A percentile compares a stretch with the other conserved stretches of the same genome.
Evolutionary conservation across 1,140 invertebrate species (phyloP).

Genomic region (Ceratoteleas bidentatus): DNA sequence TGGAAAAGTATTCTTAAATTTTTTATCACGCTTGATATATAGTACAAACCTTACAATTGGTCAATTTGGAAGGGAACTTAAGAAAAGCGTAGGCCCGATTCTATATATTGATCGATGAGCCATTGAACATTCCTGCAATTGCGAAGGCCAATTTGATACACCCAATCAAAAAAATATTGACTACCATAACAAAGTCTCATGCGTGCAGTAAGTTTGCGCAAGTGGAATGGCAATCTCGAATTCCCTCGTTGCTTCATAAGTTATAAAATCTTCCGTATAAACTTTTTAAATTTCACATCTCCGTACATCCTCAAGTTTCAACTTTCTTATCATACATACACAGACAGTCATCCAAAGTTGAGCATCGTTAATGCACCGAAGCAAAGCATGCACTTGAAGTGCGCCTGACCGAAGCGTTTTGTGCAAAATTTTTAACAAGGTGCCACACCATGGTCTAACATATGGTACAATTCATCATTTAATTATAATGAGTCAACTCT

Average conservation of each 20-base stretch:
- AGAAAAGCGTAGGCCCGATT: too few species aligned
- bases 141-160: neutral
- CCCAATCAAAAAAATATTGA: slow-evolving; percentile 13
- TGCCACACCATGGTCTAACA: too few species aligned
- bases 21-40: too few species aligned
- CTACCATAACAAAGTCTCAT: slow-evolving; percentile 3
- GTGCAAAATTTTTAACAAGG: slow-evolving; percentile 18
- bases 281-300: slow-evolving; percentile 34
- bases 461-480: too few species aligned
- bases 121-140: too few species aligned
- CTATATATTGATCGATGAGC: too few species aligned
- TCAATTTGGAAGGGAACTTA: too few species aligned
- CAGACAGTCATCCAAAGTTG: slow-evolving; percentile 26
- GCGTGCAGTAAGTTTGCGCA: slow-evolving; percentile 7
- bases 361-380: slow-evolving; percentile 18
- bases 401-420: neutral
- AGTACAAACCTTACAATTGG: too few species aligned
- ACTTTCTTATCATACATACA: neutral
- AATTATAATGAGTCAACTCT: slow-evolving; percentile 14
- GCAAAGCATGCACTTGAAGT: neutral
- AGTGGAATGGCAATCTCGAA: slow-evolving; percentile 23
- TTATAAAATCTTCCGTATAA: slow-evolving; percentile 29
- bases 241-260: slow-evolving; percentile 19
- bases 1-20: too few species aligned
- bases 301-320: slow-evolving; percentile 23